Conservation (phyloP, 2,888 invertebrate species). For the Torymus auratus region DNA sequence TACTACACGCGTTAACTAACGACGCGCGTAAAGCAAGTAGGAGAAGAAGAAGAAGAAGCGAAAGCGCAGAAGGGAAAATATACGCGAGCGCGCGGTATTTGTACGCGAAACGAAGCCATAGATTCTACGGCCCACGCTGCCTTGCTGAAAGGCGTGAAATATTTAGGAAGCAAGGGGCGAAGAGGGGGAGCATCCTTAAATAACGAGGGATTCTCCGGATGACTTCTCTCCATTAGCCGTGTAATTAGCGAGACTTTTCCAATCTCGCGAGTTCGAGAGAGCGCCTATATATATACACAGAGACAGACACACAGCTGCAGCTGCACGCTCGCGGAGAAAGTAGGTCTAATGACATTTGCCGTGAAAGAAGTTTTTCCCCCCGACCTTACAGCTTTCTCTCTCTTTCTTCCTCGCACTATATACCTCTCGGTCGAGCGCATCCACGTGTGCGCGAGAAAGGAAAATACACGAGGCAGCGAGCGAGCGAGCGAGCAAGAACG, state of each 20-base stretch:
- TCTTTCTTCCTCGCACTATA: too few relatives aligned
- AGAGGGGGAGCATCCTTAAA: neutral
- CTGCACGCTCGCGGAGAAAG: neutral
- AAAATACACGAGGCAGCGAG: neutral
- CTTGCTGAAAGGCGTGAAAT: too few relatives aligned
- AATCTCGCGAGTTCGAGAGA: constrained; percentile 11
- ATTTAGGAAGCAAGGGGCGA: too few relatives aligned
- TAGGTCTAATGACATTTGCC: constrained; percentile 10
- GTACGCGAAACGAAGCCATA: too few relatives aligned
- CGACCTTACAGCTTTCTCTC: too few relatives aligned
- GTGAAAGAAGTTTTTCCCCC: constrained; percentile 1
- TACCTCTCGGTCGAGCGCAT: neutral
- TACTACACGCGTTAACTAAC: too few relatives aligned
- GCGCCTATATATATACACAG: neutral
- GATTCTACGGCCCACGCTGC: too few relatives aligned
- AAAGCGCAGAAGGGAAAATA: neutral
- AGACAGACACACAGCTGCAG: neutral
- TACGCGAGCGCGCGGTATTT: too few relatives aligned
- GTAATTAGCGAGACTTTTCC: constrained; percentile 34
- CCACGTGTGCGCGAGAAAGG: neutral
- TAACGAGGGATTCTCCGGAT: neutral
- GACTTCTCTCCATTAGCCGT: neutral
- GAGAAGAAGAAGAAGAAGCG: too few relatives aligned
- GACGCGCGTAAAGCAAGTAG: too few relatives aligned
- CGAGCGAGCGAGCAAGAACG: neutral